phyloP scores from a whole-genome alignment of 2,113 vertebrate species.

The Sinocyclocheilus rhinocerous region DNA sequence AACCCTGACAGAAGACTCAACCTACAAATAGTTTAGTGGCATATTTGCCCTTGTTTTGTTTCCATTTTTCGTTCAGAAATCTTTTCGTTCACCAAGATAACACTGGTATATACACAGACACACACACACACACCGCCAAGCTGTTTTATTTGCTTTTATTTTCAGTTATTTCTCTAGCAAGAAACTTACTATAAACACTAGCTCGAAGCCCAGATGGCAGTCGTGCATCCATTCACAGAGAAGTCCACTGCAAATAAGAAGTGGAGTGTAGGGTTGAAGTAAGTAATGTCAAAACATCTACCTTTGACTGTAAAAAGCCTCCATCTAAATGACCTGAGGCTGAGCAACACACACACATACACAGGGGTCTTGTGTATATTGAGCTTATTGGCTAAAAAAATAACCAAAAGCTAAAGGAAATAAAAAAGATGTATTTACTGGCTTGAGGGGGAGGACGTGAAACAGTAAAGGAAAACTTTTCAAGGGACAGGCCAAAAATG shows the following conservation, averaged over 20 bases:
- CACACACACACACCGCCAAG: too few relatives aligned
- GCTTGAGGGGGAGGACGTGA: constrained; percentile 8
- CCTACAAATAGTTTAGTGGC: too few relatives aligned
- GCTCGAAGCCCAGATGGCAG: not conserved
- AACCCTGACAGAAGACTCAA: too few relatives aligned
- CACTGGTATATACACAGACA: too few relatives aligned
- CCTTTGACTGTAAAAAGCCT: constrained; percentile 16
- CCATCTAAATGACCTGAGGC: constrained; percentile 22
- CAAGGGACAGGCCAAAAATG: not conserved
- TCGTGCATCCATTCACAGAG: not conserved
- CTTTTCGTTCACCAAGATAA: too few relatives aligned
- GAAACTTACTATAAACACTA: not conserved
- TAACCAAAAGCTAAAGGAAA: constrained; percentile 4
- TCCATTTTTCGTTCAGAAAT: too few relatives aligned
- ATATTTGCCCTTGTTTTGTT: too few relatives aligned
- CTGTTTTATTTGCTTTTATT: not conserved
- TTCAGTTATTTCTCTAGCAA: not conserved
- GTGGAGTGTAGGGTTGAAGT: not conserved
- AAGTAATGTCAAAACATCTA: not conserved
- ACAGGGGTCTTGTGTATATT: constrained; percentile 24
- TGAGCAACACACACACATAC: not conserved
- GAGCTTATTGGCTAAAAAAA: constrained; percentile 15
- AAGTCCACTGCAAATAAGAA: not conserved
- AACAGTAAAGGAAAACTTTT: constrained; percentile 26
- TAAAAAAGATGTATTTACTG: constrained; percentile 2